Base-by-base conservation (phyloP, 2,888 invertebrate genomes). In the Folsomia manolachei region DNA sequence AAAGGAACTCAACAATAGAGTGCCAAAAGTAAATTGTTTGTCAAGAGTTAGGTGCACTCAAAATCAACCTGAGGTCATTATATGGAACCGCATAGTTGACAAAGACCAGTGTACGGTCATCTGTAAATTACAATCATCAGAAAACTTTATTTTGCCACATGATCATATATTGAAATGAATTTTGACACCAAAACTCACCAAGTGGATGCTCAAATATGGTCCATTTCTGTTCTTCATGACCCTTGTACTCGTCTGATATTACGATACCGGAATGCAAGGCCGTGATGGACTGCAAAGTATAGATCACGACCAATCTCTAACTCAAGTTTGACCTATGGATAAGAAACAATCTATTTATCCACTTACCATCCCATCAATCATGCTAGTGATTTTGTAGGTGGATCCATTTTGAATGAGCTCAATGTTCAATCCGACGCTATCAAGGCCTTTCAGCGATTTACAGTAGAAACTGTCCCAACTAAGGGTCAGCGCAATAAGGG, bases 81-180 rank as follows among this genome's bases (percentile, higher is more conserved):
- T 77, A 77, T 1, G 76, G 76, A 2, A 73, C 71, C 2, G 68
- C 69, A n/a, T 60, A 69, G n/a, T 77, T 72, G 24, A 64, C 73
- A 14, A 77, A 68, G 21, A 74, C 76, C 23, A 73, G 64, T 14
- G 66, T 70, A 25, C 27, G 27, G 0, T 63, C 24, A 56, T 74
- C 76, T 76, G 11, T 24, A 63, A 66, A 52, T 39, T 53, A 71
- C n/a, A n/a, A n/a, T n/a, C n/a, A n/a, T n/a, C n/a, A n/a, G n/a
- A n/a, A n/a, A n/a, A n/a, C n/a, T n/a, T n/a, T n/a, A n/a, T n/a
- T n/a, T n/a, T n/a, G n/a, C n/a, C n/a, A n/a, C n/a, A n/a, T n/a
- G n/a, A n/a, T n/a, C n/a, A n/a, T n/a, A n/a, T n/a, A n/a, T n/a
- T n/a, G n/a, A n/a, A n/a, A n/a, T n/a, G n/a, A n/a, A n/a, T n/a